Evolutionary conservation across 2,888 invertebrate species (phyloP), one percentile per base, ranked within the genome.

Genomic region (Nudaria mundana): DNA sequence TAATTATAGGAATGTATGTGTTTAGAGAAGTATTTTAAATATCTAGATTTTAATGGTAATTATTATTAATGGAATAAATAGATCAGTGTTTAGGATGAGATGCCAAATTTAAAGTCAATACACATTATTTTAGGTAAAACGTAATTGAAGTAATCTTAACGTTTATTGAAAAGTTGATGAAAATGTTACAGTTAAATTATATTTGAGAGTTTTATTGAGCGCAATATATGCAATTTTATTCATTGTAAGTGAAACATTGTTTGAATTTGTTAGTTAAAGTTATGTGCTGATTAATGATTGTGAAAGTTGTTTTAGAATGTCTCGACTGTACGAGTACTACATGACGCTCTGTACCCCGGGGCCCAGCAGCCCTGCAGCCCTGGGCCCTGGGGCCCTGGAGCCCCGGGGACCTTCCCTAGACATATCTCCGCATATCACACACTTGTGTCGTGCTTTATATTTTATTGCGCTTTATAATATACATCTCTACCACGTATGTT

Each of bases 91-190:
- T 88, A 88, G 87, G 77, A 83, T 77, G 85, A 88, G 87, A 85
- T 91, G 91, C 91, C 91, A 92, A 92, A 91, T 91, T 86, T 84
- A 89, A 91, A 91, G 91, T 91, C 91, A 91, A 91, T 91, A 91
- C 91, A 65, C 82, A 81, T 89, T 90, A 89, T 84, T 86, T 88
- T 88, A 90, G 89, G 90, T 90, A 90, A 89, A 90, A 75, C 70
- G 71, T 87, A 86, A 86, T 80, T 84, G 83, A 85, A 74, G 72
- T 84, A 85, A 85, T 82, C 82, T 81, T 85, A 83, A 84, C 85
- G 73, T 84, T 84, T 85, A 86, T 85, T 85, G 70, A 86, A 84
- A 83, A 86, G 84, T 85, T 85, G 73, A 84, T 81, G 71, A 82
- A 77, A 85, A 84, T 87, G 84, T 87, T 86, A 85, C 85, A 85